Percentiles rank a stretch among this genome's conserved stretches.
Evolutionary conservation across 1,140 invertebrate species (phyloP).

Genomic region (Oncopodura yosiiana): DNA sequence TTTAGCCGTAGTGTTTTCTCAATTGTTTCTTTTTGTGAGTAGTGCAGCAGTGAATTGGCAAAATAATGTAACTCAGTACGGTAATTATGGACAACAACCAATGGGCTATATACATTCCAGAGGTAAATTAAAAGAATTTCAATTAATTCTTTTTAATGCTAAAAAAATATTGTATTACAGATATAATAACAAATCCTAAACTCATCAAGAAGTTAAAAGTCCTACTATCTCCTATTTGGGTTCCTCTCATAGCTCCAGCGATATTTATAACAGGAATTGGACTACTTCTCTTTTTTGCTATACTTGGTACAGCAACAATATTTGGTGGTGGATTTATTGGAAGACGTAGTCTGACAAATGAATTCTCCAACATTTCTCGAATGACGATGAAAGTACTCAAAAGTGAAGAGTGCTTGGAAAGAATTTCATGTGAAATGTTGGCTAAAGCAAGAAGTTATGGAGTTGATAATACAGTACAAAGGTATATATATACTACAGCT

Average conservation of each 20-base stretch:
- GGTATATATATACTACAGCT: constrained; percentile 10
- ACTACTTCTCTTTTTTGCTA: constrained; percentile 12
- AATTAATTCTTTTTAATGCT: too few relatives aligned
- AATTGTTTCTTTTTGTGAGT: too few relatives aligned
- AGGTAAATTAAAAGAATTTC: too few relatives aligned
- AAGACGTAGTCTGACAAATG: constrained; percentile 4
- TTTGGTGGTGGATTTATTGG: constrained; percentile 4
- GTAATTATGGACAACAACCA: too few relatives aligned
- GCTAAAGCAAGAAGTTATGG: constrained; percentile 12
- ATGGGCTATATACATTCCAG: too few relatives aligned
- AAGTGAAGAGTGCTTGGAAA: constrained; percentile 17
- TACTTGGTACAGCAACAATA: constrained; percentile 7
- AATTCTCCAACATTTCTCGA: constrained; percentile 2
- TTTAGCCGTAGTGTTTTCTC: too few relatives aligned
- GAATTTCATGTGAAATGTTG: constrained; percentile 21
- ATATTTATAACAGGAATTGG: constrained; percentile 20
- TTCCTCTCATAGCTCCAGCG: constrained; percentile 11
- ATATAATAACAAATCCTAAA: too few relatives aligned
- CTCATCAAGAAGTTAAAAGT: constrained; percentile 3
- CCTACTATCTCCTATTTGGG: not conserved
- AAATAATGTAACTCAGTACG: too few relatives aligned
- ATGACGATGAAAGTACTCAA: constrained; percentile 10
- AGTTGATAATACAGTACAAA: constrained; percentile 13
- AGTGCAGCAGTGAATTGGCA: too few relatives aligned
- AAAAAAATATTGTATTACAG: too few relatives aligned